phyloP scores from a whole-genome alignment of 1,140 invertebrate species.

The Cydia pomonella region DNA sequence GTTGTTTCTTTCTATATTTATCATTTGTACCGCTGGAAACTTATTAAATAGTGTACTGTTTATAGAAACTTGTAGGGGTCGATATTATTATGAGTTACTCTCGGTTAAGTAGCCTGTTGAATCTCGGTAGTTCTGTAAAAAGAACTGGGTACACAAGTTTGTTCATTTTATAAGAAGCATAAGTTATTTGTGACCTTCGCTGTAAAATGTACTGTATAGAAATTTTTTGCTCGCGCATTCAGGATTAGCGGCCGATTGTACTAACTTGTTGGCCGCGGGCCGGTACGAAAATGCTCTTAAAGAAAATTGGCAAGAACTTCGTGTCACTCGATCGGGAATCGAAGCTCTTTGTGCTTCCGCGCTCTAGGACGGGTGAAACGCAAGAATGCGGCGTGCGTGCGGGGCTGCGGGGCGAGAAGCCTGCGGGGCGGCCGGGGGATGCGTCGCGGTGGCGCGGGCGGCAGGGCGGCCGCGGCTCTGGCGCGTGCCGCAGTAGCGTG shows the following conservation, averaged over 20 bases:
- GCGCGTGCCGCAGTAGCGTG: conserved; percentile 75
- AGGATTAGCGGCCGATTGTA: background rate
- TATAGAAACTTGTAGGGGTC: background rate
- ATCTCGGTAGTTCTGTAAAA: background rate
- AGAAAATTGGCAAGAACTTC: conserved; percentile 24
- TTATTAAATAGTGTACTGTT: background rate
- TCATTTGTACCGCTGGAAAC: background rate
- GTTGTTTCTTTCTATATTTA: background rate
- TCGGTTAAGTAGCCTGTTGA: background rate
- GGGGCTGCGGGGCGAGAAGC: conserved; percentile 45
- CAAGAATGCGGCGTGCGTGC: conserved; percentile 76
- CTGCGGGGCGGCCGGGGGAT: conserved; percentile 46
- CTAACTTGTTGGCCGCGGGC: conserved; percentile 28
- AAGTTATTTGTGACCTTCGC: background rate
- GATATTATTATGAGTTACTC: background rate
- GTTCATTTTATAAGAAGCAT: no score
- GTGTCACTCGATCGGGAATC: conserved; percentile 38
- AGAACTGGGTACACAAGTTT: background rate
- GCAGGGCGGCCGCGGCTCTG: conserved; percentile 49
- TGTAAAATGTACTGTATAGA: background rate
- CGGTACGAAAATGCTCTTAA: conserved; percentile 20
- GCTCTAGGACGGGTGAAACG: conserved; percentile 55
- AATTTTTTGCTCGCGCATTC: background rate
- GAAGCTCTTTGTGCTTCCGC: conserved; percentile 64
- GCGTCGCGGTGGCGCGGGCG: conserved; percentile 54